A percentile compares a stretch with the other conserved stretches of the same genome.
These are phyloP conservation scores for Ptychochromis oligacanthus DNA, from an alignment of 2,113 vertebrate genomes.

Conservation along the genomic window DNA sequence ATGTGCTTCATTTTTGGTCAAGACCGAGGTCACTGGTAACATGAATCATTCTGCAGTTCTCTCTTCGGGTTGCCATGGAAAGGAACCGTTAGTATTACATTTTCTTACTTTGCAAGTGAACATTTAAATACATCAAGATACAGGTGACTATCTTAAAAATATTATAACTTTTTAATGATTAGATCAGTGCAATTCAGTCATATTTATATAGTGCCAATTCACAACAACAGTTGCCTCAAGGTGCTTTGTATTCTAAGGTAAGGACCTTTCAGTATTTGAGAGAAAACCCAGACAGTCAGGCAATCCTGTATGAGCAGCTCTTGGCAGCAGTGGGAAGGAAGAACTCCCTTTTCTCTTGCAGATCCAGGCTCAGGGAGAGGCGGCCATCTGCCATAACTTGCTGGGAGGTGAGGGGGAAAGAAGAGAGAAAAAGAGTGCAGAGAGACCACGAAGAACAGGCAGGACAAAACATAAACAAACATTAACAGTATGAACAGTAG, in stretches of 20 bases:
- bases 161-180: neutral
- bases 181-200: neutral
- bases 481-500: neutral
- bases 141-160: neutral
- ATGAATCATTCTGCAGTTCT: neutral
- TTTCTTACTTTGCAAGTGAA: too few species aligned
- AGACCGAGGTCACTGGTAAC: neutral
- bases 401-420: neutral
- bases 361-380: neutral
- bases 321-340: neutral
- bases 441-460: neutral
- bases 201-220: neutral
- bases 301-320: neutral
- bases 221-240: neutral
- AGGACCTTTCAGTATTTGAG: neutral
- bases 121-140: too few species aligned
- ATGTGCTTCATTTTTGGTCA: neutral
- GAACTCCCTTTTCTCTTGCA: neutral
- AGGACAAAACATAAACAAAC: neutral
- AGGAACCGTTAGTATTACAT: neutral
- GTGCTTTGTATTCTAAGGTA: neutral
- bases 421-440: neutral
- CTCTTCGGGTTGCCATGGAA: neutral
- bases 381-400: neutral
- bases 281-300: neutral